Percentiles rank a stretch among this genome's conserved stretches.
Evolutionary conservation across 2,888 invertebrate genomes (phyloP).

Genomic region (Lepidonotus clava): DNA sequence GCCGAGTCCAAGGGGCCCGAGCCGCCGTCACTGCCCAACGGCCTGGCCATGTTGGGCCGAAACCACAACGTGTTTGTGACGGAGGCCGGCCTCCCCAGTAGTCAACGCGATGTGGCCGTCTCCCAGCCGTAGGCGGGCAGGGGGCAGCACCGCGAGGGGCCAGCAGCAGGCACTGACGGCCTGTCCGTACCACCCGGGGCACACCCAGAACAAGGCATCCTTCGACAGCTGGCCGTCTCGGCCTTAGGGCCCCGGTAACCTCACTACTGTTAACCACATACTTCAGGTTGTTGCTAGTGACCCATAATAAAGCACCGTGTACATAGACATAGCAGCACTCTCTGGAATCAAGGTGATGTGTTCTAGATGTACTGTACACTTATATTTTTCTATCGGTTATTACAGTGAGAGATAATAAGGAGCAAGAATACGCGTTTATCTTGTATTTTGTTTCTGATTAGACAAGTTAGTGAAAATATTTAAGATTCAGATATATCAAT

Average conservation of each 20-base stretch:
- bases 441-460: slow-evolving; percentile 34
- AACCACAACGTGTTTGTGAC: slow-evolving; percentile 38
- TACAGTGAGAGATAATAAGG: background rate
- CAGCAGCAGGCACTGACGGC: background rate
- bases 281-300: slow-evolving; percentile 5
- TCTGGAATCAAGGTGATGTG: slow-evolving; percentile 7
- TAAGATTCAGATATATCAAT: too few species aligned
- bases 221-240: background rate
- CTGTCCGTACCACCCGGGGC: background rate
- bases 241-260: background rate
- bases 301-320: background rate
- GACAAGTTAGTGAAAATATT: background rate
- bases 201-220: background rate
- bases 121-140: background rate
- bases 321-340: slow-evolving; percentile 14
- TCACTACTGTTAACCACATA: background rate
- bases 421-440: background rate
- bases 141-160: background rate
- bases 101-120: background rate
- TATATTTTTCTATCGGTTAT: slow-evolving; percentile 43
- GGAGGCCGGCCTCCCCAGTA: background rate
- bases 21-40: slow-evolving; percentile 12
- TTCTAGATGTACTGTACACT: slow-evolving; percentile 20
- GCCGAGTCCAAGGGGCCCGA: background rate
- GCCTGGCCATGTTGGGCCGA: slow-evolving; percentile 15